Percentiles rank a stretch among this genome's conserved stretches.
Conservation (phyloP, 2,113 vertebrate species). For the Sapajus apella region DNA sequence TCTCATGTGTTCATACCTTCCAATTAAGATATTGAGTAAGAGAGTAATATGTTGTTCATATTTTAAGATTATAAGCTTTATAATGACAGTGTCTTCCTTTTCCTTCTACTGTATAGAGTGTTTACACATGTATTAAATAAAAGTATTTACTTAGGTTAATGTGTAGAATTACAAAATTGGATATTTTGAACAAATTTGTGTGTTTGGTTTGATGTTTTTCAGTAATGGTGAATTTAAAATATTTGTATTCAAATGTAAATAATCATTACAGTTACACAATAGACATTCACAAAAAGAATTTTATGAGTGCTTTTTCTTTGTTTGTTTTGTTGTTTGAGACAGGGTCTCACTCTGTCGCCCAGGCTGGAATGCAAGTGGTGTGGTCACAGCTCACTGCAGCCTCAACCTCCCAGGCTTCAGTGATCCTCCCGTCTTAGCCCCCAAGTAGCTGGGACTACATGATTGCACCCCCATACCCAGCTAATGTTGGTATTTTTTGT, state of each 20-base stretch:
- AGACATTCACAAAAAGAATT: background rate
- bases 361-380: too few relatives aligned
- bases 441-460: too few relatives aligned
- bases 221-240: background rate
- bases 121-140: background rate
- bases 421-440: too few relatives aligned
- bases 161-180: background rate
- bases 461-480: too few relatives aligned
- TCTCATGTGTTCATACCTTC: slow-evolving; percentile 9
- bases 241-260: slow-evolving; percentile 15
- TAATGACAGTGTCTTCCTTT: background rate
- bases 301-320: background rate
- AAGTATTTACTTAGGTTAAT: background rate
- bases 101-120: background rate
- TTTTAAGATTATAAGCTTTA: slow-evolving; percentile 12
- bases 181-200: background rate
- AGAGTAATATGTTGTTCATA: background rate
- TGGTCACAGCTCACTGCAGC: too few relatives aligned
- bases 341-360: too few relatives aligned
- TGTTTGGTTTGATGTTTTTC: slow-evolving; percentile 3
- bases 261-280: background rate
- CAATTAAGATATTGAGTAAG: background rate
- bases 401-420: too few relatives aligned
- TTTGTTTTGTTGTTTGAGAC: background rate
- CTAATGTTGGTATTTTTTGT: too few relatives aligned